Base-by-base conservation (phyloP, 2,888 invertebrate species). In the Gasteruption jaculator region DNA sequence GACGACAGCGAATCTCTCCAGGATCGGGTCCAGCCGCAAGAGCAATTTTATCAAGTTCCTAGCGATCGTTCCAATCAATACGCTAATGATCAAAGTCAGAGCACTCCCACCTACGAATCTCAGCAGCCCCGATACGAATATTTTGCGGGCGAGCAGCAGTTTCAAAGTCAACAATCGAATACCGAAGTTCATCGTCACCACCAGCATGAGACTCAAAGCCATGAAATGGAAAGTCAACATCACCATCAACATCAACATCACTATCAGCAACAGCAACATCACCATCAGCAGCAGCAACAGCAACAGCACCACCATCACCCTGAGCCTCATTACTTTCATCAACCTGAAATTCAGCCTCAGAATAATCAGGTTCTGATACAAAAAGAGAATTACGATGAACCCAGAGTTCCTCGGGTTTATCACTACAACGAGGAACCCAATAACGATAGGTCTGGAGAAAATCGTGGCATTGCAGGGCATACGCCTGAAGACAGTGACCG, bases 261-360 rank as follows among this genome's bases (percentile, higher is more conserved):
- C 14, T 26, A 38, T 19, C 31, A 29, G 14, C 25, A 27, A 16
- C 26, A 45, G 3, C 14, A 52, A 49, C 52, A 22, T 16, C 40
- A 29, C 34, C 15, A 45, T 12, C 25, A 30, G 6, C 30, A 49
- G 19, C 26, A 34, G 14, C 31, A 14, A 35, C 31, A 22, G 8
- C 40, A 32, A 26, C 42, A 48, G 16, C 22, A 42, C 31, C 33
- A 49, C 12, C 47, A 40, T 22, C 32, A 43, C 14, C 30, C 38
- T 16, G 15, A 25, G 16, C 20, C 6, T 6, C 40, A 34, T 30
- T 16, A 44, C 21, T 19, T 18, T 46, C 45, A 37, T 16, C 36
- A 32, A 10, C 26, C 42, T 27, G 27, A 48, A 24, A 26, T 16
- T 10, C 31, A 42, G n/a, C 38, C 35, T 24, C 18, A 31, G 39